These are phyloP conservation scores for Cryptus armator DNA, from an alignment of 2,888 invertebrate genomes.

Conservation along the genomic window DNA sequence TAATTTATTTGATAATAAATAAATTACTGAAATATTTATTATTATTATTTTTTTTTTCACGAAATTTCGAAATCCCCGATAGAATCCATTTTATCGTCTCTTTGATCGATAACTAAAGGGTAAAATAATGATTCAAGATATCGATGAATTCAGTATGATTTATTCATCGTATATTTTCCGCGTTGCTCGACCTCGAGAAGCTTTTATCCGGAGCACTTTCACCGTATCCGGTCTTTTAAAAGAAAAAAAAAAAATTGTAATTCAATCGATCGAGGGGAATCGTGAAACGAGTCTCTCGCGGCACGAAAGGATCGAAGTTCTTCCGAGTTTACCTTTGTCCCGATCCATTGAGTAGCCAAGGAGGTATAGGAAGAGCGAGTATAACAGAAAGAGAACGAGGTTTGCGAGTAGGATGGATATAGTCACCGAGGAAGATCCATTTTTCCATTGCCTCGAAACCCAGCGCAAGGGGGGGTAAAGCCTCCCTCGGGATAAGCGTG, in stretches of 20 bases:
- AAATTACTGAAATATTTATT: no score
- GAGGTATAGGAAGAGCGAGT: slow-evolving; percentile 63
- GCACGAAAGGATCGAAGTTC: slow-evolving; percentile 66
- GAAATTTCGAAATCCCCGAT: slow-evolving; percentile 9
- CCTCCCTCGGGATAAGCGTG: slow-evolving; percentile 78
- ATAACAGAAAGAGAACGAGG: slow-evolving; percentile 65
- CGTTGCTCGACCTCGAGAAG: slow-evolving; percentile 26
- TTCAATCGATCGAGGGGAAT: slow-evolving; percentile 73
- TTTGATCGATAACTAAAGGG: neutral
- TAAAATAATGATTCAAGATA: neutral
- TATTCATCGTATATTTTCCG: slow-evolving; percentile 28
- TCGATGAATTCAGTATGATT: slow-evolving; percentile 14
- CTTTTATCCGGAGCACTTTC: slow-evolving; percentile 61
- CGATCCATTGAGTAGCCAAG: slow-evolving; percentile 39
- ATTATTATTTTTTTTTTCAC: neutral
- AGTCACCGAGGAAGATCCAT: slow-evolving; percentile 71
- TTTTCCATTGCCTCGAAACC: slow-evolving; percentile 71
- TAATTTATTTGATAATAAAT: neutral
- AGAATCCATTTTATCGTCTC: neutral
- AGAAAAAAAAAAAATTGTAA: slow-evolving; percentile 68
- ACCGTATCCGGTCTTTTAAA: slow-evolving; percentile 63
- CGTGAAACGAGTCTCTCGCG: slow-evolving; percentile 41
- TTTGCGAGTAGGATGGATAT: slow-evolving; percentile 20
- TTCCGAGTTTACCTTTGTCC: slow-evolving; percentile 65
- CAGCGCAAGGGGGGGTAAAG: slow-evolving; percentile 48